phyloP scores from a whole-genome alignment of 1,140 invertebrate species.

The Drosophila insularis region DNA sequence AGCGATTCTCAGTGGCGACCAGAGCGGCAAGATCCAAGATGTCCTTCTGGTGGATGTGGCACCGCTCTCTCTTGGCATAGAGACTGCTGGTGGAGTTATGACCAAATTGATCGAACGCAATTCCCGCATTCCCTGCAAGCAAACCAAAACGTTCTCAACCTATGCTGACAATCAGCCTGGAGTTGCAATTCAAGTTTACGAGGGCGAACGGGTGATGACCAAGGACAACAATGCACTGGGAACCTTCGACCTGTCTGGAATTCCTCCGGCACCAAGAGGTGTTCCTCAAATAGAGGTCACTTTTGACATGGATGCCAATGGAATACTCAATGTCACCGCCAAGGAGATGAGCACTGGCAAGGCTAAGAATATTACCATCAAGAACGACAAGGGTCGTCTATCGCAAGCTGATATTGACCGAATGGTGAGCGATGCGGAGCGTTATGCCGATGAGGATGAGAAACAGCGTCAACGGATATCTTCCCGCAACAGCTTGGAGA shows the following conservation, averaged over 20 bases:
- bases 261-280: constrained; percentile 91
- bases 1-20: constrained; percentile 88
- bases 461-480: constrained; percentile 86
- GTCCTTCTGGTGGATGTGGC: constrained; percentile 85
- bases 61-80: constrained; percentile 85
- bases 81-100: constrained; percentile 86
- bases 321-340: constrained; percentile 86
- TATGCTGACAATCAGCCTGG: constrained; percentile 89
- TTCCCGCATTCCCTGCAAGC: constrained; percentile 86
- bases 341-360: constrained; percentile 84
- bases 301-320: constrained; percentile 86
- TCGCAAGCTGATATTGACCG: constrained; percentile 91
- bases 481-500: constrained; percentile 86
- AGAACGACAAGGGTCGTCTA: constrained; percentile 92
- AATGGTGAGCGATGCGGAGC: constrained; percentile 72
- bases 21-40: constrained; percentile 89
- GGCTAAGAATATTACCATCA: constrained; percentile 91
- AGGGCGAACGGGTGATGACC: constrained; percentile 88
- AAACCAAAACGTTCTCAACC: constrained; percentile 86
- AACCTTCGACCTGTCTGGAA: constrained; percentile 90
- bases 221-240: constrained; percentile 90
- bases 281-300: constrained; percentile 90
- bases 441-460: constrained; percentile 85
- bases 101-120: constrained; percentile 87
- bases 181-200: constrained; percentile 87